Percentiles rank a stretch among this genome's conserved stretches.
Conservation (phyloP, 2,113 vertebrate genomes). For the Dasyprocta punctata region DNA sequence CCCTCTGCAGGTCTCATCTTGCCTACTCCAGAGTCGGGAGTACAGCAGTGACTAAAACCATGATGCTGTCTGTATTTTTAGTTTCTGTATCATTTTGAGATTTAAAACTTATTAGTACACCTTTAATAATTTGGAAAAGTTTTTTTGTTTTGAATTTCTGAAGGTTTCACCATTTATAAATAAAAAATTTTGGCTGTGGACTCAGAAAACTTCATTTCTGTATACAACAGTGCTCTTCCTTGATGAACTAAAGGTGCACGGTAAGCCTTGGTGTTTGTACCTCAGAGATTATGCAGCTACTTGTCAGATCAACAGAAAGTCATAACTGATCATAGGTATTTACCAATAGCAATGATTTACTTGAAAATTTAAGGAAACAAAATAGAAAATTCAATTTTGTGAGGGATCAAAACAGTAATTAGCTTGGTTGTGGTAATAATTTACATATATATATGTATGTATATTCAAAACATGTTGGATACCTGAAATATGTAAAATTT, state of each 20-base stretch:
- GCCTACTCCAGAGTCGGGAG: neutral
- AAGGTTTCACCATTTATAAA: constrained; percentile 50
- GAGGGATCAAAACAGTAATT: neutral
- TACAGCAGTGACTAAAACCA: neutral
- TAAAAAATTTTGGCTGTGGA: neutral
- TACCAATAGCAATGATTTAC: neutral
- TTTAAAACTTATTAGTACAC: neutral
- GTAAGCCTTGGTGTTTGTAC: neutral
- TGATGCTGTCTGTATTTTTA: neutral
- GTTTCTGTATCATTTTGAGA: constrained; percentile 15
- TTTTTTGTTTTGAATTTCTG: constrained; percentile 55
- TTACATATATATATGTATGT: neutral
- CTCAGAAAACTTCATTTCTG: constrained; percentile 38
- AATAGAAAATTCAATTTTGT: neutral
- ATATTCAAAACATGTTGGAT: neutral
- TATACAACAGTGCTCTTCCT: neutral
- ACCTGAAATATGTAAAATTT: neutral
- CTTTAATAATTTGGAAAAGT: neutral
- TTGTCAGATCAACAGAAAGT: neutral
- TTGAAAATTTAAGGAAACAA: constrained; percentile 6
- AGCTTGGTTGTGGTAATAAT: neutral
- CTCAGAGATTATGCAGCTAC: neutral
- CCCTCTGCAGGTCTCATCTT: neutral
- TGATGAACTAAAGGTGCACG: neutral
- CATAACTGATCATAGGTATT: neutral